Evolutionary conservation across 2,888 invertebrate genomes (phyloP).

Genomic region (Acanthosoma haemorrhoidale): DNA sequence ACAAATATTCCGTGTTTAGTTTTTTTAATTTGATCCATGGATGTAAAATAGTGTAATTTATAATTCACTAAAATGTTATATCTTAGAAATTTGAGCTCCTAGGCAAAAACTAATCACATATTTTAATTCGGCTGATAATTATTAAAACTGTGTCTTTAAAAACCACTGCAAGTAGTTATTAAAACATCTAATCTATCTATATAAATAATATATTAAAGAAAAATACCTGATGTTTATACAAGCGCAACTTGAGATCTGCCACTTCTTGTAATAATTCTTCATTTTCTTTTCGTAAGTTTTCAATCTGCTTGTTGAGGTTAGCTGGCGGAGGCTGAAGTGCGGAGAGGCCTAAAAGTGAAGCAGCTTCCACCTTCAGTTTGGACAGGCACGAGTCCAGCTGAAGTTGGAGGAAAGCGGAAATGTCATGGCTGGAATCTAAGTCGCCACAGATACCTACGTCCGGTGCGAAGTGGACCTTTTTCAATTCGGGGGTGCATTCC

Average conservation of each 20-base stretch:
- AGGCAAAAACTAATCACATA: too few species aligned
- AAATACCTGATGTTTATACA: conserved; percentile 2
- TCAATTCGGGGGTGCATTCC: conserved; percentile 40
- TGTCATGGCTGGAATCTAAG: conserved; percentile 24
- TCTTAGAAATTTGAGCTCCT: too few species aligned
- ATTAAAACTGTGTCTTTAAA: too few species aligned
- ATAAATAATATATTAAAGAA: too few species aligned
- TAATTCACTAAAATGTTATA: too few species aligned
- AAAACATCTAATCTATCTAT: too few species aligned
- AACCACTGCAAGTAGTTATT: too few species aligned
- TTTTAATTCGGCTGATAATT: too few species aligned
- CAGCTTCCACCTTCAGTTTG: conserved; percentile 63
- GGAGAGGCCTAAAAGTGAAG: conserved; percentile 61
- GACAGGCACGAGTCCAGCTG: conserved; percentile 64
- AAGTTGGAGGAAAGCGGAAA: conserved; percentile 52
- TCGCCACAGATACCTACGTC: conserved; percentile 48
- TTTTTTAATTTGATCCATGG: too few species aligned
- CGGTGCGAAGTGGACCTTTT: conserved; percentile 66
- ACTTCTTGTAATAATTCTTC: conserved; percentile 7
- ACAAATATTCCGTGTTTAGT: too few species aligned
- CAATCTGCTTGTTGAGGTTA: conserved; percentile 23
- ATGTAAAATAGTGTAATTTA: too few species aligned
- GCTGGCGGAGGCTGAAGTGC: conserved; percentile 41
- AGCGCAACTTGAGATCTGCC: background rate
- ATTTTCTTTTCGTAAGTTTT: conserved; percentile 17